Evolutionary conservation across 2,888 invertebrate genomes (phyloP), one percentile per base, ranked within the genome.

Genomic region (Eupeodes latifasciatus): DNA sequence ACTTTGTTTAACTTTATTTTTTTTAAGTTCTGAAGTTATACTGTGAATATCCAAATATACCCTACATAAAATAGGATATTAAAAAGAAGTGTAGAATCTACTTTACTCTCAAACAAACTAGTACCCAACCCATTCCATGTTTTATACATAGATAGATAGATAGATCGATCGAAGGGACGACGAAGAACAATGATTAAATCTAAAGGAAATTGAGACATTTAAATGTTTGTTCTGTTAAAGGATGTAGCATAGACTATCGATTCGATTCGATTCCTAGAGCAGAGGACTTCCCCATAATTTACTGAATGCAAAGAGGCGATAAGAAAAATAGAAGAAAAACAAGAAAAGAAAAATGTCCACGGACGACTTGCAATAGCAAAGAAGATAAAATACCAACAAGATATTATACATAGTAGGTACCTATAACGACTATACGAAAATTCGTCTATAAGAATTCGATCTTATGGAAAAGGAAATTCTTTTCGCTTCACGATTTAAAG

Each of bases 141-240:
- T 80, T 40, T 40, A 40, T 40, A 40, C 1, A 40, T 40, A 40
- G 27, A 3, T 40, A 40, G 5, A 40, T 40, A 77, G 6, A 14
- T 64, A 81, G 87, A 84, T 84, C 80, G 81, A 84, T 87, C 75
- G 59, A 74, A 84, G 69, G 47, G 61, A 77, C 83, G 49, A 76
- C 55, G 79, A 71, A 71, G 76, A 81, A 82, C 77, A 85, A 85
- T 89, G 89, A 89, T 85, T 89, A 85, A 89, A 89, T 89, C 89
- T 89, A 82, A 89, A 89, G 89, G 89, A 89, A 89, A 89, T 89
- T 89, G 85, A 89, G 89, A 89, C 84, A 85, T 89, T 89, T 82
- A 82, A 89, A 89, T 85, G 89, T 89, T 89, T 89, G 89, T 85
- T 85, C 85, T 85, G 79, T 85, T 81, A 81, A 88, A 85, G 88